phyloP scores from a whole-genome alignment of 2,113 vertebrate species.

The Melanerpes aurifrons region DNA sequence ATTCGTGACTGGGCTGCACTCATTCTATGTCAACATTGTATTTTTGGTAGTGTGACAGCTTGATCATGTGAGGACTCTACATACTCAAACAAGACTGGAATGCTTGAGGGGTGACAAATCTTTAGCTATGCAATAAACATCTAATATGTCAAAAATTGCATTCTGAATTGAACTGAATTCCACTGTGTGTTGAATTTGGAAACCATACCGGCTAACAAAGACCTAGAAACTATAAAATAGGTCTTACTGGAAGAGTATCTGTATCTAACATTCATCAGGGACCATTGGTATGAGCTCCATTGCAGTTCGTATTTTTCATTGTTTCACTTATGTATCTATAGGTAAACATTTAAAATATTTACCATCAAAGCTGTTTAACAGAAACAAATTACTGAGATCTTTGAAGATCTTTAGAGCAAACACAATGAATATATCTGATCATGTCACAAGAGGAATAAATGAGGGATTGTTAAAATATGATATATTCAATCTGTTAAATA shows the following conservation, averaged over 20 bases:
- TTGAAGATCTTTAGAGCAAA: neutral
- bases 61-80: neutral
- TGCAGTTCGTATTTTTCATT: neutral
- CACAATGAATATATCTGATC: neutral
- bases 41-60: neutral
- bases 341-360: neutral
- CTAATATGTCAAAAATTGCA: neutral
- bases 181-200: neutral
- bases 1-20: neutral
- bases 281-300: neutral
- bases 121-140: neutral
- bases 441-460: neutral
- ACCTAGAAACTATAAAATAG: neutral
- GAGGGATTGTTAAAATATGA: conserved; percentile 39
- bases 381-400: neutral
- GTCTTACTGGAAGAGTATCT: neutral
- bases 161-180: neutral
- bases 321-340: neutral
- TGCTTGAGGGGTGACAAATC: neutral
- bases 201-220: neutral
- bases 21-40: neutral
- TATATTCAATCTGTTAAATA: conserved; percentile 32
- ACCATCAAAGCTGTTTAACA: neutral
- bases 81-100: neutral
- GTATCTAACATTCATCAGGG: neutral